Conservation (phyloP, 2,113 vertebrate species). For the Urocynchramus pylzowi region DNA sequence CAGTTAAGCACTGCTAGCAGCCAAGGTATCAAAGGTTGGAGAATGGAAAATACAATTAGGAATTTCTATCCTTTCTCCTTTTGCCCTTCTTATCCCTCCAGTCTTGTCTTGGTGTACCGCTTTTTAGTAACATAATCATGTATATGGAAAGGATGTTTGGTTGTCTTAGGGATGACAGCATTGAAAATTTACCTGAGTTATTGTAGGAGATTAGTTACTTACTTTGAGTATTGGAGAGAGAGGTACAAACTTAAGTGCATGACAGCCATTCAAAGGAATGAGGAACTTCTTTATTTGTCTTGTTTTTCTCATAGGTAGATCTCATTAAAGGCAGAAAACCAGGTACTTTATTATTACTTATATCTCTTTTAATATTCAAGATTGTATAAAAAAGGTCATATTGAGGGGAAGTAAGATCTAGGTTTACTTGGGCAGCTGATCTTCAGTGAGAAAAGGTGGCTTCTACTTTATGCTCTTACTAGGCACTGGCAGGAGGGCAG, state of each 20-base stretch:
- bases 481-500: not conserved
- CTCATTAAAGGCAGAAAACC: not conserved
- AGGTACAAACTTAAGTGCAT: not conserved
- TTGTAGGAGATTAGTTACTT: not conserved
- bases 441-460: not conserved
- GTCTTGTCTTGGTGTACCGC: not conserved
- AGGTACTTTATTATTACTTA: not conserved
- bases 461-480: not conserved
- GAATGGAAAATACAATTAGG: not conserved
- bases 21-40: not conserved
- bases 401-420: not conserved
- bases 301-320: not conserved
- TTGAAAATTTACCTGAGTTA: not conserved
- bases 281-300: not conserved
- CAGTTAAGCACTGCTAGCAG: not conserved
- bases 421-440: not conserved
- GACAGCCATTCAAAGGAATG: not conserved
- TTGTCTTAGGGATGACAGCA: not conserved
- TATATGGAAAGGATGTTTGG: not conserved
- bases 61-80: not conserved
- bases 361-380: not conserved
- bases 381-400: not conserved
- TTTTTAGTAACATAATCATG: not conserved
- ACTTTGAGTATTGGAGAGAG: not conserved
- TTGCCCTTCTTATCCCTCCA: not conserved